Percentiles rank a stretch among this genome's conserved stretches.
These are phyloP conservation scores for Colostygia pectinataria DNA, from an alignment of 2,888 invertebrate species.

Conservation along the genomic window DNA sequence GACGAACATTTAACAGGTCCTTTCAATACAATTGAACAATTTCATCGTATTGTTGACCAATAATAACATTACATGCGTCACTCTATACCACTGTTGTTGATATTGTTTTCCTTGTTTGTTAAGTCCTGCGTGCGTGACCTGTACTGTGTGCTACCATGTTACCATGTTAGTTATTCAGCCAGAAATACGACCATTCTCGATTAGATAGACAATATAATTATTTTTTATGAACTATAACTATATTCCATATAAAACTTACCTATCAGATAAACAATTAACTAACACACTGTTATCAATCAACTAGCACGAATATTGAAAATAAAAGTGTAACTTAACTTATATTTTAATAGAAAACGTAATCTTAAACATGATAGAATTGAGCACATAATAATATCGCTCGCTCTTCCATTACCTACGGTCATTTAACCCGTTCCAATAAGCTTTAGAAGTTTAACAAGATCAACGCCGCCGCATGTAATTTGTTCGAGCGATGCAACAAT, in stretches of 20 bases:
- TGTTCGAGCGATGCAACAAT: constrained; percentile 37
- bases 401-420: constrained; percentile 14
- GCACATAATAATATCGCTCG: constrained; percentile 2
- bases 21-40: neutral
- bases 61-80: neutral
- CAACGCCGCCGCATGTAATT: constrained; percentile 32
- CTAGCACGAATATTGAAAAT: constrained; percentile 35
- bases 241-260: constrained; percentile 19
- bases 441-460: constrained; percentile 25
- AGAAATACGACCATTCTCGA: too few species aligned
- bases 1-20: neutral
- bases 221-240: too few species aligned
- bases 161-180: too few species aligned
- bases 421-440: constrained; percentile 24
- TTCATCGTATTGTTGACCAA: neutral
- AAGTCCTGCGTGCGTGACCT: neutral
- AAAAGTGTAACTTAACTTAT: constrained; percentile 24
- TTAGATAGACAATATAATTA: too few species aligned
- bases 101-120: neutral
- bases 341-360: constrained; percentile 22
- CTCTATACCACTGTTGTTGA: neutral
- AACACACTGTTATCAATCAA: constrained; percentile 34
- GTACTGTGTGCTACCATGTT: too few species aligned
- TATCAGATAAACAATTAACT: constrained; percentile 51
- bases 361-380: neutral